Base-by-base conservation (phyloP, 2,888 invertebrate species). In the Torymus texanus region DNA sequence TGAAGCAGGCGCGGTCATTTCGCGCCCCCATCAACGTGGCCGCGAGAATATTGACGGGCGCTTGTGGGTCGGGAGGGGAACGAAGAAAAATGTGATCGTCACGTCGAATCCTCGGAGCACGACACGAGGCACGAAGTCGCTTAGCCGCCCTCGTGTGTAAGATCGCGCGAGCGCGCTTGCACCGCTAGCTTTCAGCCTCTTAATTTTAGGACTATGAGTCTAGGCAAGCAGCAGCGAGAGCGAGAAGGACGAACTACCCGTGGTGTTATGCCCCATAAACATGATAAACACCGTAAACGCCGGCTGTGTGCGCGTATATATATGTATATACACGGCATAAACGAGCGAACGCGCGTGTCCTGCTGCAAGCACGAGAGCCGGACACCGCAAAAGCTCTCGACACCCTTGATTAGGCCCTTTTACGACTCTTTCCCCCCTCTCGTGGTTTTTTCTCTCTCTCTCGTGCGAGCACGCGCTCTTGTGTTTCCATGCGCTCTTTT, bases 211-310 rank as follows among this genome's bases (percentile, higher is more conserved):
- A 84, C 83, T 29, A 29, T 83, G 83, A 82, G 84, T 29, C 24
- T 83, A 75, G 81, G 82, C 83, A 77, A 14, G 82, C 84, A 79
- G 79, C 83, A 83, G 84, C 82, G 82, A 82, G 29, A 84, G 84
- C 81, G 82, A 82, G 29, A 29, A 5, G 29, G 29, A 29, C 29
- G 29, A 29, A 29, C 29, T 29, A 80, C 84, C 84, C 81, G 85
- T 81, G 29, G 85, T 82, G 86, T 86, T 86, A 86, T 85, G 83
- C 82, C 84, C 85, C 86, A 85, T 87, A 87, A 87, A 87, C 84
- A 83, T 85, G 86, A 85, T 85, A 85, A 87, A 86, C 86, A 86
- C 85, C 85, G 84, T 85, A 85, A 85, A 85, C 77, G 82, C 84
- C 82, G 83, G 73, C 13, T 10, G 16, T 18, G 12, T 24, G 21